Conservation (phyloP, 2,888 invertebrate species). For the Eupithecia tripunctaria region DNA sequence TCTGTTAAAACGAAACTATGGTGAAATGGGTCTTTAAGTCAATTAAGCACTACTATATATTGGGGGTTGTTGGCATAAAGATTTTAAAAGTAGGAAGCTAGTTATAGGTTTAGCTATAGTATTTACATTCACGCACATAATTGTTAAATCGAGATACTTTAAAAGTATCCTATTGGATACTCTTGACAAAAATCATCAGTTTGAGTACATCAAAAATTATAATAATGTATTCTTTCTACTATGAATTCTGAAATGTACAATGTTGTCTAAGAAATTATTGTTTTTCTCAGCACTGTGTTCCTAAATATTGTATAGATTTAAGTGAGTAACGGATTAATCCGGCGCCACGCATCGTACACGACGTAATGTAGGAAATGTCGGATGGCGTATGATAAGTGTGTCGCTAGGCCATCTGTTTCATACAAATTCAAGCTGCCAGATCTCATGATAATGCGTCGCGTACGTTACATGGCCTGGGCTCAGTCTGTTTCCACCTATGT, state of each 20-base stretch:
- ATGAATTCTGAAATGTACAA: neutral
- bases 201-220: constrained; percentile 1
- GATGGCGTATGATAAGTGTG: neutral
- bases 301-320: constrained; percentile 7
- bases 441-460: neutral
- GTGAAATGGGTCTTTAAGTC: neutral
- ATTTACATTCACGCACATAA: constrained; percentile 4
- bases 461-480: neutral
- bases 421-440: neutral
- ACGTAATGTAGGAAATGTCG: neutral
- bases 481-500: neutral
- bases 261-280: neutral
- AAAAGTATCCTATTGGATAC: neutral
- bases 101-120: neutral
- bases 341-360: neutral
- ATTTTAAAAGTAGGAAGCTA: constrained; percentile 3
- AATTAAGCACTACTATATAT: neutral
- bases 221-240: neutral
- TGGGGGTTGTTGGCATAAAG: neutral
- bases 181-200: neutral
- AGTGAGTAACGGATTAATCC: neutral
- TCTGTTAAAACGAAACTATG: neutral
- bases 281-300: constrained; percentile 3
- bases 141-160: neutral
- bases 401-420: neutral